Percentiles rank a stretch among this genome's conserved stretches.
phyloP scores from a whole-genome alignment of 2,797 vertebrate genomes.

The Dermochelys coriacea region DNA sequence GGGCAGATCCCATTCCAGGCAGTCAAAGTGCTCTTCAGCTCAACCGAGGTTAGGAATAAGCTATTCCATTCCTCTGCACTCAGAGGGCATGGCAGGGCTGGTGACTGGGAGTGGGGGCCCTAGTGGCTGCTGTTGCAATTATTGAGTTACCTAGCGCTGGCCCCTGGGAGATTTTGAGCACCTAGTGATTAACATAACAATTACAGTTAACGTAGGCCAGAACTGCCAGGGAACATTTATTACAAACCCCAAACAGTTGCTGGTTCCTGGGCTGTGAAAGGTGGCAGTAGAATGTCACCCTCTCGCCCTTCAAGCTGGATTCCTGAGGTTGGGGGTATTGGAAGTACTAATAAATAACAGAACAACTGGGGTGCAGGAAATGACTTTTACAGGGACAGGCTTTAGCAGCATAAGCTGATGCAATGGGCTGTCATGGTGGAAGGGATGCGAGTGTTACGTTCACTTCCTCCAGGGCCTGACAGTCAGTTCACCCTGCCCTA shows the following conservation, averaged over 20 bases:
- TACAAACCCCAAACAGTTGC: neutral
- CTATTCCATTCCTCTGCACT: neutral
- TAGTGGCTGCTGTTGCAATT: neutral
- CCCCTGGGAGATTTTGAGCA: neutral
- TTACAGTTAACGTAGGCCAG: fast-evolving
- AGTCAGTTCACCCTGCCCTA: neutral
- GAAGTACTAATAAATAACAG: neutral
- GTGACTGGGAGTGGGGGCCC: neutral
- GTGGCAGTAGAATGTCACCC: neutral
- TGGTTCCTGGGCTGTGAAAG: slow-evolving; percentile 24
- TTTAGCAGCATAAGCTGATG: neutral
- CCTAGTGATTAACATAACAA: neutral
- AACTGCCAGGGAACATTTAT: neutral
- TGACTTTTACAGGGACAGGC: neutral
- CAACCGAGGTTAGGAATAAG: neutral
- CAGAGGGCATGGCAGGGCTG: neutral
- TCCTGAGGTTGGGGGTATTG: neutral
- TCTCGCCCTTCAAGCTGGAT: neutral
- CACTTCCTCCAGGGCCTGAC: neutral
- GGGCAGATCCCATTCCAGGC: neutral
- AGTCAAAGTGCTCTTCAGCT: neutral
- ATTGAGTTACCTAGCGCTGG: neutral
- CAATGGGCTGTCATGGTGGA: neutral
- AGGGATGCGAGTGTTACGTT: neutral
- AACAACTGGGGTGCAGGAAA: neutral